phyloP scores from a whole-genome alignment of 30 jellyfish, hydroid and myxozoan species.

The Cassiopea andromeda region DNA sequence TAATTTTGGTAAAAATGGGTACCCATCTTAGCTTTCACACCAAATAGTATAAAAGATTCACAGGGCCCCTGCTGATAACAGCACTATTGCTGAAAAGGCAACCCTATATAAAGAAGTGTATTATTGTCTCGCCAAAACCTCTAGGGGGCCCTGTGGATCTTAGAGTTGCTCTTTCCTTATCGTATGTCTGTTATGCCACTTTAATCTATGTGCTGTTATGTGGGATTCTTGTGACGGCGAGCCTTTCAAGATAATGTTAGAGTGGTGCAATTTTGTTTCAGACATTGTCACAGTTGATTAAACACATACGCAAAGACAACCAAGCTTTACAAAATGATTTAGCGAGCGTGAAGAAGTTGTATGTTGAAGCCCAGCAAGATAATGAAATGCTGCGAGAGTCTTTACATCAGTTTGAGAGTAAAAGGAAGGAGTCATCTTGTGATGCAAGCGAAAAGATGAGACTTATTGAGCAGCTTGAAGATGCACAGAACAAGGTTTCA shows the following conservation, averaged over 20 bases:
- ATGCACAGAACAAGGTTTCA: conserved; percentile 76
- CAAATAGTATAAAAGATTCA: no score
- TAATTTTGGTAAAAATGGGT: no score
- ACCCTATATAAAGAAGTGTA: no score
- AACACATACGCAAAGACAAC: conserved; percentile 85
- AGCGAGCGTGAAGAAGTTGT: conserved; percentile 64
- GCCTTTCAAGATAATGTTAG: not conserved
- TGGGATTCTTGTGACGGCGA: no score
- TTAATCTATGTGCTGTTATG: no score
- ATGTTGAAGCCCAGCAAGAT: conserved; percentile 83
- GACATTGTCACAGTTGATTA: conserved; percentile 82
- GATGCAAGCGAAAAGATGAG: conserved; percentile 73
- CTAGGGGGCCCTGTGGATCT: no score
- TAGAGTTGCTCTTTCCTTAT: no score
- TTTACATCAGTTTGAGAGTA: conserved; percentile 64
- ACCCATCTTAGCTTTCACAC: no score
- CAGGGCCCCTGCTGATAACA: no score
- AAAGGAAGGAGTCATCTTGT: conserved; percentile 37
- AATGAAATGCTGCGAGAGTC: conserved; percentile 74
- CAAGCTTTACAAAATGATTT: conserved; percentile 77
- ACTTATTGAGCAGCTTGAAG: conserved; percentile 86
- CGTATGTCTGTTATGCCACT: no score
- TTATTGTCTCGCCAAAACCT: no score
- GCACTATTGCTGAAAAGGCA: no score
- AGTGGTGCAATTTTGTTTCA: conserved; percentile 3